Conservation (phyloP, 2,797 vertebrate species). For the Acropternis orthonyx region DNA sequence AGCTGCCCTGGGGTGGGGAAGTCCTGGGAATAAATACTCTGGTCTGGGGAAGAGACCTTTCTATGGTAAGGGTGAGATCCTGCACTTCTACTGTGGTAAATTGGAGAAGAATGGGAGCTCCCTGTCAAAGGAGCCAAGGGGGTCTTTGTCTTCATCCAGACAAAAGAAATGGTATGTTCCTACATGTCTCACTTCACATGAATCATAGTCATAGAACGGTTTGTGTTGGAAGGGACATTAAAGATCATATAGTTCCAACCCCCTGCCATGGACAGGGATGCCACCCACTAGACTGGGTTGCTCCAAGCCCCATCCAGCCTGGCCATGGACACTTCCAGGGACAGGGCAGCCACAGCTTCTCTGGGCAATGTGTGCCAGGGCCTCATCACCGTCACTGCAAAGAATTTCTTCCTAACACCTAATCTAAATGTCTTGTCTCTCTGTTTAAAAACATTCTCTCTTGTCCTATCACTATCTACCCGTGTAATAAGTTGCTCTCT, state of each 20-base stretch:
- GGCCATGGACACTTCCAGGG: neutral
- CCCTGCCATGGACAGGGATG: neutral
- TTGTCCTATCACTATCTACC: neutral
- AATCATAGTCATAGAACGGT: neutral
- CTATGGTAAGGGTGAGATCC: neutral
- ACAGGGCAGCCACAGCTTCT: neutral
- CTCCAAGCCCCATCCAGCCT: neutral
- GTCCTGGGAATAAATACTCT: constrained; percentile 52
- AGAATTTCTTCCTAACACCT: neutral
- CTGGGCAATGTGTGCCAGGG: neutral
- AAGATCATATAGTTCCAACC: neutral
- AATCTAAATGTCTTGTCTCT: neutral
- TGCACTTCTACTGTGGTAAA: neutral
- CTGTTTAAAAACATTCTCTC: neutral
- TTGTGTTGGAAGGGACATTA: neutral
- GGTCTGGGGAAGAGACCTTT: constrained; percentile 23
- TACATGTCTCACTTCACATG: neutral
- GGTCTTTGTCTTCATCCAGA: constrained; percentile 9
- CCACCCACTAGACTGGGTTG: neutral
- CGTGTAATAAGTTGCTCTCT: neutral
- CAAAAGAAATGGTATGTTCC: neutral
- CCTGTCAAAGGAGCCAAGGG: neutral
- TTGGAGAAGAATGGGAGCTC: constrained; percentile 17
- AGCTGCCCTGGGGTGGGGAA: constrained; percentile 20
- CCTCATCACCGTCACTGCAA: neutral